Conservation (phyloP, 2,797 vertebrate species). For the Cheirogaleus major region DNA sequence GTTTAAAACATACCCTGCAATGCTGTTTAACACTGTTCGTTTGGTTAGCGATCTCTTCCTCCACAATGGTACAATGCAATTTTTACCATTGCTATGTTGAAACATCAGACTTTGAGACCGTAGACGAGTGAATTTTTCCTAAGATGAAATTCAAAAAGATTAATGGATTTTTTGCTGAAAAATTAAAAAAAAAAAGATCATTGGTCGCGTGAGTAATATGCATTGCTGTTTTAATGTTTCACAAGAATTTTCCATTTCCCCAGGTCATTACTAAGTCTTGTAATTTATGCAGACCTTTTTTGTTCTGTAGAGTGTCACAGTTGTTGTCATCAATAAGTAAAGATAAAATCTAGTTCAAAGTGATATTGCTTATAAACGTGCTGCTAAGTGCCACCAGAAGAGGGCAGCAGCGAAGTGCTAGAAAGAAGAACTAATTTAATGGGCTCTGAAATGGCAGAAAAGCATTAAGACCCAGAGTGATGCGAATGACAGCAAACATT, state of each 20-base stretch:
- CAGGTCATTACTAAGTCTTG: not conserved
- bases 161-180: conserved; percentile 19
- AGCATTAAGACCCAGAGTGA: not conserved
- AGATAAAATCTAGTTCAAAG: not conserved
- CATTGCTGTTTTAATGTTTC: not conserved
- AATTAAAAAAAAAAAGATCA: not conserved
- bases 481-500: not conserved
- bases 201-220: not conserved
- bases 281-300: not conserved
- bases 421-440: not conserved
- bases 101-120: not conserved
- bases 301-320: not conserved
- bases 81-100: not conserved
- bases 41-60: not conserved
- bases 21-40: not conserved
- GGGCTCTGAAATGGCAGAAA: not conserved
- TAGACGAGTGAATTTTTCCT: not conserved
- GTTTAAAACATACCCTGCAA: not conserved
- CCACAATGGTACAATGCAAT: not conserved
- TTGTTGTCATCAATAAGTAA: not conserved
- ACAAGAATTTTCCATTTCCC: not conserved
- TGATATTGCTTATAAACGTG: too few species aligned
- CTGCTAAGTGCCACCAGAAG: conserved; percentile 32
- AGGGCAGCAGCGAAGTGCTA: conserved; percentile 38
- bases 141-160: not conserved